A percentile compares a stretch with the other conserved stretches of the same genome.
Conservation (phyloP, 2,888 invertebrate genomes). For the Melolontha melolontha region DNA sequence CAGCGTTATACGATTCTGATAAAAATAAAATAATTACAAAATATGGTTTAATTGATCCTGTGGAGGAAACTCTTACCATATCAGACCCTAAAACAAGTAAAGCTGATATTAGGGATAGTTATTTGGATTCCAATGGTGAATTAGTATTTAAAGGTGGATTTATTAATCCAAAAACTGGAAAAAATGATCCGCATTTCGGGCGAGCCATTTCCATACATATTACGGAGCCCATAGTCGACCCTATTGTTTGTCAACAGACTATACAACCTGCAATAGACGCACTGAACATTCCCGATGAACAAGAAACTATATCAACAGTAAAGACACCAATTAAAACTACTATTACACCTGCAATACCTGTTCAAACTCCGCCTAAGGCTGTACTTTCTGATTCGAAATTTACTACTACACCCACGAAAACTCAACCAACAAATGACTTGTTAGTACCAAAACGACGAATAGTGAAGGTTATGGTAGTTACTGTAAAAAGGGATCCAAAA, state of each 20-base stretch:
- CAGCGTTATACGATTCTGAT: constrained; percentile 78
- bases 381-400: constrained; percentile 38
- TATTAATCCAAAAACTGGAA: constrained; percentile 79
- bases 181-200: constrained; percentile 68
- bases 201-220: constrained; percentile 63
- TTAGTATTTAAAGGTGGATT: constrained; percentile 76
- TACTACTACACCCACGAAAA: constrained; percentile 41
- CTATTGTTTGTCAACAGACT: constrained; percentile 64
- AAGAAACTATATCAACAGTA: constrained; percentile 19
- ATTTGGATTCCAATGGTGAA: constrained; percentile 77
- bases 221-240: constrained; percentile 64
- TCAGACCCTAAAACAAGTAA: constrained; percentile 71
- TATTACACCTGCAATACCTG: constrained; percentile 17
- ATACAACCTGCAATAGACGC: constrained; percentile 30
- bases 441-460: constrained; percentile 58
- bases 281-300: constrained; percentile 2
- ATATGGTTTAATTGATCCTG: constrained; percentile 78
- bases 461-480: constrained; percentile 81
- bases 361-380: constrained; percentile 26
- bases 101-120: constrained; percentile 72
- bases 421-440: constrained; percentile 42
- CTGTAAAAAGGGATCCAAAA: constrained; percentile 76
- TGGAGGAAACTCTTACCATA: constrained; percentile 75
- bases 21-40: constrained; percentile 79
- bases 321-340: constrained; percentile 42